phyloP scores from a whole-genome alignment of 2,113 vertebrate species.

The Toxotes chatareus region DNA sequence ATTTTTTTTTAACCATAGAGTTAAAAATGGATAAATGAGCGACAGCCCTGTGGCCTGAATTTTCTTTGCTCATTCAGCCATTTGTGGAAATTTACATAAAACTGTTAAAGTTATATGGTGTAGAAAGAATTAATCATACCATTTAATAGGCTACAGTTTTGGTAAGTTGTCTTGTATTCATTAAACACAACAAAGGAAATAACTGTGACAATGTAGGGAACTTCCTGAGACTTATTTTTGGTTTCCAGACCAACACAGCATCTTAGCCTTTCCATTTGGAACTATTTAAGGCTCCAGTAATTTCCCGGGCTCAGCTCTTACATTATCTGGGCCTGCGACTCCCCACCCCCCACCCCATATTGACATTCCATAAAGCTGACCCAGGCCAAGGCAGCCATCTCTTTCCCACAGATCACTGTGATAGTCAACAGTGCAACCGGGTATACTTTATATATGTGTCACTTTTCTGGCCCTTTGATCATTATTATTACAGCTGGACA shows the following conservation, averaged over 20 bases:
- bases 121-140: neutral
- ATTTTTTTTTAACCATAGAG: slow-evolving; percentile 11
- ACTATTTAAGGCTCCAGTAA: slow-evolving; percentile 75
- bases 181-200: slow-evolving; percentile 37
- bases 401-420: slow-evolving; percentile 75
- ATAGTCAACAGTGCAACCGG: slow-evolving; percentile 45
- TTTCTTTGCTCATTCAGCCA: slow-evolving; percentile 28
- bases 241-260: slow-evolving; percentile 38
- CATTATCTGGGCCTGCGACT: slow-evolving; percentile 62
- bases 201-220: slow-evolving; percentile 39
- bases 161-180: slow-evolving; percentile 15
- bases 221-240: slow-evolving; percentile 40
- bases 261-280: slow-evolving; percentile 72
- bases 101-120: neutral
- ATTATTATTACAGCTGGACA: slow-evolving; percentile 1
- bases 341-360: slow-evolving; percentile 62
- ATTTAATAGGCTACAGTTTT: neutral
- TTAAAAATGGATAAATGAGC: slow-evolving; percentile 18
- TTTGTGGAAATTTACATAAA: slow-evolving; percentile 28
- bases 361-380: slow-evolving; percentile 81
- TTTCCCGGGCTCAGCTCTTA: slow-evolving; percentile 71
- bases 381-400: slow-evolving; percentile 61
- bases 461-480: slow-evolving; percentile 52
- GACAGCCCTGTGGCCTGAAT: neutral
- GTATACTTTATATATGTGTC: slow-evolving; percentile 32